Percentiles rank a stretch among this genome's conserved stretches.
These are phyloP conservation scores for Myotis davidii DNA, from an alignment of 2,113 vertebrate species.

Conservation along the genomic window DNA sequence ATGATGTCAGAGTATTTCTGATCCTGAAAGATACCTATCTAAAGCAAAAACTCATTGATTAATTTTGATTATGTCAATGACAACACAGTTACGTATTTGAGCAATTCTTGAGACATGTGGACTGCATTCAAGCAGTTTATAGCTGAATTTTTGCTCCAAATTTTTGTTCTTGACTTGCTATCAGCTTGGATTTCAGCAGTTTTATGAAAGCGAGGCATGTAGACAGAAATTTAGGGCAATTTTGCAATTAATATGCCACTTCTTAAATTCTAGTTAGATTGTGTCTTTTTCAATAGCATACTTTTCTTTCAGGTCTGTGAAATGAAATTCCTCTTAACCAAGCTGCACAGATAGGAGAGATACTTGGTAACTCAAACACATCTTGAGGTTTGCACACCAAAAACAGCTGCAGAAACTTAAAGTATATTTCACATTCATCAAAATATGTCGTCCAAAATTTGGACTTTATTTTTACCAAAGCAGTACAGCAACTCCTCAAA, in stretches of 20 bases:
- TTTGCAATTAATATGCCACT: slow-evolving; percentile 16
- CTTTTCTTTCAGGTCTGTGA: slow-evolving; percentile 28
- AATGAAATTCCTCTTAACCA: slow-evolving; percentile 51
- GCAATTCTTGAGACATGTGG: not conserved
- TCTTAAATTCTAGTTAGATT: slow-evolving; percentile 47
- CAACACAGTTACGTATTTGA: not conserved
- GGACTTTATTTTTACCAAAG: slow-evolving; percentile 51
- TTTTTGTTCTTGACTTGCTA: not conserved
- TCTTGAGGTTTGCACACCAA: slow-evolving; percentile 37
- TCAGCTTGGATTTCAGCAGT: not conserved
- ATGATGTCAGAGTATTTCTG: slow-evolving; percentile 43
- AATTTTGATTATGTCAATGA: slow-evolving; percentile 26
- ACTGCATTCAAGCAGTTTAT: not conserved
- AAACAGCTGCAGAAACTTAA: slow-evolving; percentile 53
- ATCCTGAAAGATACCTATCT: slow-evolving; percentile 36
- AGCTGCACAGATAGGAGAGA: not conserved
- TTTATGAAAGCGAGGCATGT: slow-evolving; percentile 18
- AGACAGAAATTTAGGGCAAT: slow-evolving; percentile 20
- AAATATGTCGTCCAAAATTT: slow-evolving; percentile 51
- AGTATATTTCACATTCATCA: slow-evolving; percentile 11
- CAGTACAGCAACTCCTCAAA: slow-evolving; percentile 2
- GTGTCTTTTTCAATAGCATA: slow-evolving; percentile 31
- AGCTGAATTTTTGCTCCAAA: slow-evolving; percentile 12
- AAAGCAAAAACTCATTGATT: slow-evolving; percentile 27
- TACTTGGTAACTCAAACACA: slow-evolving; percentile 51